Evolutionary conservation across 2,888 invertebrate species (phyloP).

Genomic region (Dendrolimus pini): DNA sequence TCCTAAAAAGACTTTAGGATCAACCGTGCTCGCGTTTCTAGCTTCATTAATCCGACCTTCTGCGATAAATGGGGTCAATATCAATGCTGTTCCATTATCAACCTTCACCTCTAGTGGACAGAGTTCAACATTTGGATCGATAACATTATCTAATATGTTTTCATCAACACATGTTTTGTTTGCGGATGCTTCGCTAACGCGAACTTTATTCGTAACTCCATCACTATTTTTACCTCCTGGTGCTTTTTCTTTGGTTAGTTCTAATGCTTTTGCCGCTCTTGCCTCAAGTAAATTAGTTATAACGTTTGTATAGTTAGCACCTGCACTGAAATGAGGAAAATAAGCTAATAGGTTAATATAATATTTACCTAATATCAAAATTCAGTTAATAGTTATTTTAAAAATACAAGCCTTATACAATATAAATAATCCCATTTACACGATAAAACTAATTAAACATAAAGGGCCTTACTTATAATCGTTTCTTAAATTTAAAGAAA

Average conservation of each 20-base stretch:
- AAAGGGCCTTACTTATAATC: too few relatives aligned
- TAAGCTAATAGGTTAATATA: neutral
- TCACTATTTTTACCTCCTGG: neutral
- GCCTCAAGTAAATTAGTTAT: slow-evolving; percentile 15
- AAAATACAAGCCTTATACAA: too few relatives aligned
- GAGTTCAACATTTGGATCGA: slow-evolving; percentile 13
- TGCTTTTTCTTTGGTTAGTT: neutral
- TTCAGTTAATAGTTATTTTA: too few relatives aligned
- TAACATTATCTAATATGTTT: slow-evolving; percentile 10
- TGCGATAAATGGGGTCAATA: slow-evolving; percentile 55
- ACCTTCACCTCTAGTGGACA: slow-evolving; percentile 15
- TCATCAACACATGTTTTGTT: slow-evolving; percentile 11
- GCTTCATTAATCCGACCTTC: slow-evolving; percentile 49
- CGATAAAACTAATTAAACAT: too few relatives aligned
- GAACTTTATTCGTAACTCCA: neutral
- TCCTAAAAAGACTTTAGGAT: slow-evolving; percentile 42
- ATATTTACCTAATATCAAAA: too few relatives aligned
- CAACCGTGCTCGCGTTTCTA: slow-evolving; percentile 38
- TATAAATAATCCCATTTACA: too few relatives aligned
- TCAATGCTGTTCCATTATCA: slow-evolving; percentile 43
- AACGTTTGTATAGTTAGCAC: neutral
- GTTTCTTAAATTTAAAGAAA: too few relatives aligned
- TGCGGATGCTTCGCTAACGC: neutral
- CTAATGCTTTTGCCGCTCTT: slow-evolving; percentile 1
- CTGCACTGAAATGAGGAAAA: neutral